Conservation (phyloP, 2,888 invertebrate genomes). For the Arrhopalites spinosus region DNA sequence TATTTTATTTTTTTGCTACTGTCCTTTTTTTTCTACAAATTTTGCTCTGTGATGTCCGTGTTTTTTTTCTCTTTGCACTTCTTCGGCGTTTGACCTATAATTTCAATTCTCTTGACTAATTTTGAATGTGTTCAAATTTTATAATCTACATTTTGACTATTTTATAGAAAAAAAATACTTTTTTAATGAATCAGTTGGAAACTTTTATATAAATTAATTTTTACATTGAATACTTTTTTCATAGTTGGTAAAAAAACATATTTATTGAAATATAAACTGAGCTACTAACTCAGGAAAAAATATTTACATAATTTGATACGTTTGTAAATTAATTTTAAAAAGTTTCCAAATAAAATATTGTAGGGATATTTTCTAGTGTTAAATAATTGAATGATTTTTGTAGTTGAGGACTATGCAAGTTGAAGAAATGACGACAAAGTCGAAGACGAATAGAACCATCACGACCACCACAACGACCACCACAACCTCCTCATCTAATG, state of each 20-base stretch:
- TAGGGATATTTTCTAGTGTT: background rate
- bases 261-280: no score
- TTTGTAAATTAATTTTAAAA: background rate
- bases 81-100: background rate
- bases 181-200: no score
- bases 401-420: constrained; percentile 28
- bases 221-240: background rate
- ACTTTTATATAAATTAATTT: no score
- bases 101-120: background rate
- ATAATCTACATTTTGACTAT: no score
- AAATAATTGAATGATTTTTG: background rate
- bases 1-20: constrained; percentile 5
- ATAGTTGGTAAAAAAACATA: no score
- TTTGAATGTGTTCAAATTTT: background rate
- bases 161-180: no score
- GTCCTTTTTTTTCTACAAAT: background rate
- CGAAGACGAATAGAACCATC: constrained; percentile 46
- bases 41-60: constrained; percentile 9
- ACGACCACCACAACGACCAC: constrained; percentile 51
- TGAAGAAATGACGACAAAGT: constrained; percentile 38
- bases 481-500: constrained; percentile 45
- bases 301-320: background rate
- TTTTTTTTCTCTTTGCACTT: constrained; percentile 4
- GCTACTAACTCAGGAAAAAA: no score
- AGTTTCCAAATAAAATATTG: background rate